These are phyloP conservation scores for Antheraea yamamai DNA, from an alignment of 2,888 invertebrate species.

Conservation along the genomic window DNA sequence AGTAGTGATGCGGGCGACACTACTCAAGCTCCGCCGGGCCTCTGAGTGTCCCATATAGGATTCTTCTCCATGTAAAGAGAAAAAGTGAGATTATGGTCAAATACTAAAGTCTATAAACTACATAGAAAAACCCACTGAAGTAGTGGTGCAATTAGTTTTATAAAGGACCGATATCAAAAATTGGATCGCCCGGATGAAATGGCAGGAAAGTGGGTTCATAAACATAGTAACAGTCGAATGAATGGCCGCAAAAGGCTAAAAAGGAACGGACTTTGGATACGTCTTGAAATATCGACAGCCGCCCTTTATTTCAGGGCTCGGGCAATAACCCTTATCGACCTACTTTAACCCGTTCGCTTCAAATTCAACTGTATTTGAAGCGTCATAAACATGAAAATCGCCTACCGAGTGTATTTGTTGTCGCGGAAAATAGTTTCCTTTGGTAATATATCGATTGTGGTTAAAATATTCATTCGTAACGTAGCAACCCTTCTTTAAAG, in stretches of 20 bases:
- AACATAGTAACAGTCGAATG: background rate
- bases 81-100: too few relatives aligned
- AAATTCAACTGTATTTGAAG: constrained; percentile 28
- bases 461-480: background rate
- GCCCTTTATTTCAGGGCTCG: constrained; percentile 46
- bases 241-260: background rate
- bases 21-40: too few relatives aligned
- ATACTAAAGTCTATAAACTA: too few relatives aligned
- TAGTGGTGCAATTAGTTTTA: too few relatives aligned
- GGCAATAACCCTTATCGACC: constrained; percentile 45
- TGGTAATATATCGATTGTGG: constrained; percentile 11
- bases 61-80: too few relatives aligned
- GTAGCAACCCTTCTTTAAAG: background rate
- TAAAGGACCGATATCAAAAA: too few relatives aligned
- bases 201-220: background rate
- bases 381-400: constrained; percentile 26
- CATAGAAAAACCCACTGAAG: too few relatives aligned
- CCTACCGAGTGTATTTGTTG: background rate
- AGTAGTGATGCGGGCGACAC: too few relatives aligned
- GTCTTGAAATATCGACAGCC: constrained; percentile 40
- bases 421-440: constrained; percentile 12
- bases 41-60: too few relatives aligned
- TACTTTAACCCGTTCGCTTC: constrained; percentile 32
- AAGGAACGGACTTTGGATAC: constrained; percentile 7
- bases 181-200: too few relatives aligned